A percentile compares a stretch with the other conserved stretches of the same genome.
Conservation (phyloP, 1,140 invertebrate species). For the Platyura marginata region DNA sequence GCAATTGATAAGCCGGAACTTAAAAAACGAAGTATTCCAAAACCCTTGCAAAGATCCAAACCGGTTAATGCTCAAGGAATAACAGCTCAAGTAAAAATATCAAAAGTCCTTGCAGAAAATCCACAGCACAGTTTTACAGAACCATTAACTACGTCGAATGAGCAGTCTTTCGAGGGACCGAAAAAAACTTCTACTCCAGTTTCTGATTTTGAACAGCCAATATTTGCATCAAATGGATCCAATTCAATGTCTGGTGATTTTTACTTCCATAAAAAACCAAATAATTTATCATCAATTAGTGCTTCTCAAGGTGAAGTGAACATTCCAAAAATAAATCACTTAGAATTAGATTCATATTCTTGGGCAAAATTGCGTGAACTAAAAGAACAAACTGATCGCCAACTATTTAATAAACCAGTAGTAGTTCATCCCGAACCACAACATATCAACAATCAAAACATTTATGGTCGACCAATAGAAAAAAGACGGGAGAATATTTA, state of each 20-base stretch:
- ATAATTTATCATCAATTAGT: not conserved
- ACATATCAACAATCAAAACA: not conserved
- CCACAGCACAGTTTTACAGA: too few relatives aligned
- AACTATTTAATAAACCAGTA: slow-evolving; percentile 13
- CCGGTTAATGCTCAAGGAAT: not conserved
- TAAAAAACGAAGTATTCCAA: not conserved
- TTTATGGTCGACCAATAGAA: not conserved
- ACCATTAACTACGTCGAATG: not conserved
- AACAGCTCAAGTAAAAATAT: not conserved
- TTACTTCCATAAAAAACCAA: not conserved
- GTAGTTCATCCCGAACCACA: slow-evolving; percentile 4
- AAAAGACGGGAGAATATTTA: slow-evolving; percentile 15
- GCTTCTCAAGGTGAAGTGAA: not conserved
- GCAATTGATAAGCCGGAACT: not conserved
- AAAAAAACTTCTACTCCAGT: not conserved
- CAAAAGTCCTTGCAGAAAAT: too few relatives aligned
- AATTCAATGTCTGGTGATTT: not conserved
- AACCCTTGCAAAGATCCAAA: not conserved
- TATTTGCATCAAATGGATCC: not conserved
- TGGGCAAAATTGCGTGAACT: slow-evolving; percentile 19
- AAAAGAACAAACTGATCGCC: slow-evolving; percentile 17
- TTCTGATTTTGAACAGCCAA: not conserved
- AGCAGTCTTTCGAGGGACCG: not conserved
- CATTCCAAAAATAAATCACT: not conserved
- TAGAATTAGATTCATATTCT: slow-evolving; percentile 6